Percentiles rank a stretch among this genome's conserved stretches.
Conservation (phyloP, 1,140 invertebrate genomes). For the Hypsibius dujardini region DNA sequence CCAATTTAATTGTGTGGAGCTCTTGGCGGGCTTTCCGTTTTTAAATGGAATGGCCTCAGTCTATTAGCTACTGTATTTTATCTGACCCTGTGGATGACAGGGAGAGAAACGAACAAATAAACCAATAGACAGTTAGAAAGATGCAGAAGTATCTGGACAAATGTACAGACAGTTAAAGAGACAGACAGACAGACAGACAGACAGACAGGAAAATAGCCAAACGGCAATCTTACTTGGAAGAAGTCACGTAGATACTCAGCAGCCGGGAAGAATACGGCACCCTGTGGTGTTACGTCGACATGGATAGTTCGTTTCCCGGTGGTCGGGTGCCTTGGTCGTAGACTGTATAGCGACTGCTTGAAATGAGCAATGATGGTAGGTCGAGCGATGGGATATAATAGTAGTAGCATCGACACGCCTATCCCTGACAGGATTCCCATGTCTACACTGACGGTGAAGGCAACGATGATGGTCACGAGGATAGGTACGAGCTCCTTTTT, state of each 20-base stretch:
- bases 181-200: too few species aligned
- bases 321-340: not conserved
- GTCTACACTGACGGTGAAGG: conserved; percentile 61
- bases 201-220: too few species aligned
- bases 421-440: conserved; percentile 76
- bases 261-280: conserved; percentile 4
- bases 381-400: conserved; percentile 67
- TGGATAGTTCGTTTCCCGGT: not conserved
- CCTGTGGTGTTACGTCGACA: not conserved
- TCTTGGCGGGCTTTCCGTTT: too few species aligned
- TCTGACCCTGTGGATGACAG: too few species aligned
- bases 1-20: too few species aligned
- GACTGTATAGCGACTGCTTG: not conserved
- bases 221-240: too few species aligned
- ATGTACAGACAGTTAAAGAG: too few species aligned
- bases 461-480: conserved; percentile 59
- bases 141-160: too few species aligned
- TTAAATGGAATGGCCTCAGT: too few species aligned
- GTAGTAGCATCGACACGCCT: conserved; percentile 56
- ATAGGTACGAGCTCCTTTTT: conserved; percentile 55
- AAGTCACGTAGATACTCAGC: conserved; percentile 9
- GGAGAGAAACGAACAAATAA: too few species aligned
- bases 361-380: conserved; percentile 43
- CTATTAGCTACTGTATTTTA: too few species aligned
- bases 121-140: too few species aligned